Conservation (phyloP, 2,113 vertebrate genomes). For the Onychorhynchus coronatus region DNA sequence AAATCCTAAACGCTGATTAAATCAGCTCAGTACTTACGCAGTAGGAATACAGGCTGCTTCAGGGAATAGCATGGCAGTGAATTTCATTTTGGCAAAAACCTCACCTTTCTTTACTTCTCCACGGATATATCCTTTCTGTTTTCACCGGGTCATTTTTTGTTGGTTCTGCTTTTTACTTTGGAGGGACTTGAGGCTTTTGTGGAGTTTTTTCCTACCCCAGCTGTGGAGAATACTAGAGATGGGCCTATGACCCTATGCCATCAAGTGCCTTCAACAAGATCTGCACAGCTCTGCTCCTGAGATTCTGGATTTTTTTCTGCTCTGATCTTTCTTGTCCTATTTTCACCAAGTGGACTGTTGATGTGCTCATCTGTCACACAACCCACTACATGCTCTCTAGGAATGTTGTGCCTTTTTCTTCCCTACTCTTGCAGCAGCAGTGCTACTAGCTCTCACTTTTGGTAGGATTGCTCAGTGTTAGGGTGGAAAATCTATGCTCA, state of each 20-base stretch:
- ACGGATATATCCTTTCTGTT: background rate
- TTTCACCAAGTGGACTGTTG: background rate
- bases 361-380: background rate
- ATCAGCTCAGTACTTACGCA: background rate
- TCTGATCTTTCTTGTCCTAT: background rate
- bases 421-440: background rate
- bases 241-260: background rate
- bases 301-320: background rate
- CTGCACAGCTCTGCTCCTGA: background rate
- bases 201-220: background rate
- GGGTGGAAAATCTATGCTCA: background rate
- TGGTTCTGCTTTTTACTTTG: background rate
- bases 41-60: background rate
- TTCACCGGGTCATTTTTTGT: background rate
- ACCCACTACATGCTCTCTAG: background rate
- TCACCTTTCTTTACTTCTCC: background rate
- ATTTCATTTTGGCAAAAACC: background rate
- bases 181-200: background rate
- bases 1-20: background rate
- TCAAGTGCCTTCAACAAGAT: background rate
- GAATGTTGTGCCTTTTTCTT: background rate
- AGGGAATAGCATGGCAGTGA: background rate
- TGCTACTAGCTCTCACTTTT: background rate
- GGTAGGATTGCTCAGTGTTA: background rate
- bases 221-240: background rate